Evolutionary conservation across 2,888 invertebrate species (phyloP).

Genomic region (Hirtodrosophila histrioides): DNA sequence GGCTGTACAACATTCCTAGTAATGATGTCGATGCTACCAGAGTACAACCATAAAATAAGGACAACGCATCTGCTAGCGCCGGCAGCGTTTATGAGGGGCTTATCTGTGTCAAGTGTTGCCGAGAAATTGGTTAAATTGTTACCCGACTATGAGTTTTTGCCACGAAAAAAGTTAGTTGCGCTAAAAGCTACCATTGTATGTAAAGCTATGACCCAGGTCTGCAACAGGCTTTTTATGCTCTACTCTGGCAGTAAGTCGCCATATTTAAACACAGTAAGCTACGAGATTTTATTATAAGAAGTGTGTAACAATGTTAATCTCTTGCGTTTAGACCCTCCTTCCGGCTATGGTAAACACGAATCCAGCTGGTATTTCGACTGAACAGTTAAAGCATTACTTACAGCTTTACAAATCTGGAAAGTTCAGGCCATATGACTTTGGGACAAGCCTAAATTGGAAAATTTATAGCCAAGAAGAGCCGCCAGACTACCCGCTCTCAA

Average conservation of each 20-base stretch:
- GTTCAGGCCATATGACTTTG: too few relatives aligned
- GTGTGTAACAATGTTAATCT: neutral
- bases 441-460: too few relatives aligned
- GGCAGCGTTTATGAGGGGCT: constrained; percentile 72
- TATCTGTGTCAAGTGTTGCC: neutral
- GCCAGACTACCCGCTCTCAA: too few relatives aligned
- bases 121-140: neutral
- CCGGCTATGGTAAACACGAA: neutral
- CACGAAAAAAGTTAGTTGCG: neutral
- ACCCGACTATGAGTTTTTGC: constrained; percentile 1
- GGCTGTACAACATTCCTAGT: constrained; percentile 60
- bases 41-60: constrained; percentile 61
- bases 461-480: too few relatives aligned
- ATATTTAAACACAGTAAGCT: constrained; percentile 8
- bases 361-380: too few relatives aligned
- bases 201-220: neutral
- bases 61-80: constrained; percentile 66
- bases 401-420: too few relatives aligned
- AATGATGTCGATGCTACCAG: constrained; percentile 41
- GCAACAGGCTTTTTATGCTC: neutral
- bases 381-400: too few relatives aligned
- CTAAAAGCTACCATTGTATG: neutral
- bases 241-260: neutral
- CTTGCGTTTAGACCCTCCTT: constrained; percentile 31
- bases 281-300: too few relatives aligned